phyloP scores from a whole-genome alignment of 2,888 invertebrate species.

The Camponotus fellah region DNA sequence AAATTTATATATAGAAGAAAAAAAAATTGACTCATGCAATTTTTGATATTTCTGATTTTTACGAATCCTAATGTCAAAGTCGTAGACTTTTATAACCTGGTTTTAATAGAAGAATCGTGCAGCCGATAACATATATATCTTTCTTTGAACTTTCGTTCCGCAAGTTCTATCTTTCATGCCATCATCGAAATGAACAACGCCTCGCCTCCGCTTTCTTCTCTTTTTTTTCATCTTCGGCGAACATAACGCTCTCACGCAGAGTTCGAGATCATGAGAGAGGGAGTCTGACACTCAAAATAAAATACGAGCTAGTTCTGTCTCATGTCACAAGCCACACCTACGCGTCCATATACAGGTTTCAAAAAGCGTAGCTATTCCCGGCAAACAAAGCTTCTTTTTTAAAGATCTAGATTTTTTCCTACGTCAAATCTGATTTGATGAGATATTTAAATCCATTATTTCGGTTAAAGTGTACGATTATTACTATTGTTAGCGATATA shows the following conservation, averaged over 20 bases:
- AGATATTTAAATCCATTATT: not conserved
- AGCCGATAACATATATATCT: constrained; percentile 32
- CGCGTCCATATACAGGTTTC: constrained; percentile 61
- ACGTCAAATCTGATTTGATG: not conserved
- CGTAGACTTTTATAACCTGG: not conserved
- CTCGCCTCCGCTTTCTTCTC: constrained; percentile 52
- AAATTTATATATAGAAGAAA: not conserved
- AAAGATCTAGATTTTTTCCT: constrained; percentile 6
- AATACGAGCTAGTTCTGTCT: constrained; percentile 80
- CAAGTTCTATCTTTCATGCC: constrained; percentile 61
- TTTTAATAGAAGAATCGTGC: constrained; percentile 29
- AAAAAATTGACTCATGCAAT: not conserved
- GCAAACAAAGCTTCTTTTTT: constrained; percentile 17
- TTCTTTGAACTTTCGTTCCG: constrained; percentile 51
- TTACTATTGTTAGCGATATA: not conserved
- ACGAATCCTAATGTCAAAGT: not conserved
- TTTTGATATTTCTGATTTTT: not conserved
- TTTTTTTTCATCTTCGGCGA: constrained; percentile 47
- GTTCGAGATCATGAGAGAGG: constrained; percentile 71
- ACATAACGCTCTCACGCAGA: constrained; percentile 74
- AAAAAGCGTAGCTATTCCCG: constrained; percentile 6
- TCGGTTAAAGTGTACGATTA: not conserved
- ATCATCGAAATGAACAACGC: constrained; percentile 54
- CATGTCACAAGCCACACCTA: constrained; percentile 78
- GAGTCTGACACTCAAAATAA: constrained; percentile 76